Base-by-base conservation (phyloP, 1,140 invertebrate species). In the Stegodyphus dumicola region DNA sequence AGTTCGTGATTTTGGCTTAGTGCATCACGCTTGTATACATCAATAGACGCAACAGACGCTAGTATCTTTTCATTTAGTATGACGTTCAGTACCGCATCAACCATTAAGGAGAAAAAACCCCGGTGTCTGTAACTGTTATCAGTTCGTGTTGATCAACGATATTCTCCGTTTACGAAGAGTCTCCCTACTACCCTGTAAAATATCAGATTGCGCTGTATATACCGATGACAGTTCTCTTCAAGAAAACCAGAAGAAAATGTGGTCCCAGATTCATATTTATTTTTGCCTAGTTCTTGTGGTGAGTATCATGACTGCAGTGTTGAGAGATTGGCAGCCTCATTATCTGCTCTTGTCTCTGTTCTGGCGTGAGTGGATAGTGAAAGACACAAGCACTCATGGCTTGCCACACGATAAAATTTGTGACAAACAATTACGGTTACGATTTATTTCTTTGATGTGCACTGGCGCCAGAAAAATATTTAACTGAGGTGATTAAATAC, bases 151-250 rank as follows among this genome's bases (percentile, higher is more conserved):
- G 33, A 33, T 33, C 33, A n/a, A 33, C 33, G 33, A 33, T 33
- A 33, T 33, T 33, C 33, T 33, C 33, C 33, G 33, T 33, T 33
- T 33, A 33, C 33, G 33, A 3, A 33, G 33, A 33, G 33, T 33
- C 33, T 33, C 33, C 33, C 33, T 33, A 33, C 33, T 33, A 33
- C 33, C 33, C 33, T 33, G 33, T 33, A 33, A 33, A 33, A 33
- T 33, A 33, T 33, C 33, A 33, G 33, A 33, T 33, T 33, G 33
- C 33, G 33, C 33, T 33, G 33, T 33, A 33, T 33, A 48, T 17
- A 49, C 49, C 53, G 70, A 52, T 73, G 70, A 73, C 70, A 73
- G 70, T 53, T 73, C 49, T n/a, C 49, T 73, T 53, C 17, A 7
- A 10, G 70, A 18, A n/a, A 52, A 9, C 51, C 53, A 51, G 51